These are phyloP conservation scores for Onychorhynchus coronatus DNA, from an alignment of 2,113 vertebrate species.

Conservation along the genomic window DNA sequence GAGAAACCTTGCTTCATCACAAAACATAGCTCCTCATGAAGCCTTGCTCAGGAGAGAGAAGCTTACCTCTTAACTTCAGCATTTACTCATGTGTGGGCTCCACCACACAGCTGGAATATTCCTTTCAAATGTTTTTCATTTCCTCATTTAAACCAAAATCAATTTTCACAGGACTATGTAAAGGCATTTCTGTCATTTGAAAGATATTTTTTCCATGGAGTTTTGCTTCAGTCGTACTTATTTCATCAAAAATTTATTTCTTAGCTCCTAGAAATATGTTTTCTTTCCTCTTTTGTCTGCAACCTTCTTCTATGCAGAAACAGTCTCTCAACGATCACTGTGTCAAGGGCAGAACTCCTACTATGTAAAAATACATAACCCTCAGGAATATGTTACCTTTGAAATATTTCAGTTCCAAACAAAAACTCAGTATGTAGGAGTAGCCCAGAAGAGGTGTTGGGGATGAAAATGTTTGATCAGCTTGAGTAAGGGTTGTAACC, in stretches of 20 bases:
- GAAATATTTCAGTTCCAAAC: neutral
- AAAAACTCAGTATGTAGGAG: neutral
- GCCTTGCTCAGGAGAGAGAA: neutral
- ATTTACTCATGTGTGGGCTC: neutral
- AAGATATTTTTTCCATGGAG: neutral
- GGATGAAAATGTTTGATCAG: neutral
- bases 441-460: neutral
- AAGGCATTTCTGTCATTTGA: neutral
- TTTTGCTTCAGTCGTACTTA: neutral
- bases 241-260: neutral
- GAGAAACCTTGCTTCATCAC: neutral
- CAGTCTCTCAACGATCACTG: neutral
- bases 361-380: neutral
- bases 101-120: neutral
- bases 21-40: accelerated
- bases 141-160: neutral
- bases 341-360: neutral
- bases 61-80: neutral
- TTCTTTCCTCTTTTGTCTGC: neutral
- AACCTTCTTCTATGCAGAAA: neutral
- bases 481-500: neutral
- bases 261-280: neutral
- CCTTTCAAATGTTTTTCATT: neutral
- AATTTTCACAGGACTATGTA: neutral
- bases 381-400: neutral